Evolutionary conservation across 2,113 vertebrate genomes (phyloP), one percentile per base, ranked within the genome.

Genomic region (Daubentonia madagascariensis): DNA sequence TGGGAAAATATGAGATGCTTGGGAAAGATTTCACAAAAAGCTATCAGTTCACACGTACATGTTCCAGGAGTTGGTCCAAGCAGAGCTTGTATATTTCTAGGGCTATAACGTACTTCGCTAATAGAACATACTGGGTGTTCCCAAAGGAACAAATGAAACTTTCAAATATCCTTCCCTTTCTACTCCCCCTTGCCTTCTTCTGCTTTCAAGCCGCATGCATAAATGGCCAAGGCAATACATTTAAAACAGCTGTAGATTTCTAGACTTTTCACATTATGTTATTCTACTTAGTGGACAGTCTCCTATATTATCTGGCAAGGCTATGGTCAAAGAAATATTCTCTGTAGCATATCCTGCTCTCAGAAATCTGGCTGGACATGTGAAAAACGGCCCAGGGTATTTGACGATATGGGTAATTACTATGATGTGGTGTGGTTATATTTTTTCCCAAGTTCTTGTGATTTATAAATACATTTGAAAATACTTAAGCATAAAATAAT

Each of bases 21-120:
- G 84, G 93, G 96, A 98, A 89, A 0, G 0, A 0, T 0, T 92
- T 96, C 65, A 93, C 86, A 86, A 96, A 94, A 92, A 96, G 20
- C 93, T 52, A 94, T 98, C 96, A 94, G 75, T 98, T 98, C 96
- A 97, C 89, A 89, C 2, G 4, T 97, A 94, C 96, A 97, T 80
- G 98, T 98, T 98, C 96, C 97, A 98, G 98, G 95, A 97, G 61
- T 75, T 0, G 28, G 96, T 98, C 98, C 98, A 98, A 97, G 81
- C 89, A 98, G 67, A 48, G 5, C 43, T 65, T 97, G 78, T 85
- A 30, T 70, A 92, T 98, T 95, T 97, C 81, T 48, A 95, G 85
- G 40, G 65, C 75, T 93, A 81, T 37, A 96, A 30, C 32, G 95
- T 61, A 96, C 85, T 97, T 97, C 65, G 63, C 91, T 94, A 85